These are phyloP conservation scores for Notechis scutatus DNA, from an alignment of 2,113 vertebrate genomes.

Conservation along the genomic window DNA sequence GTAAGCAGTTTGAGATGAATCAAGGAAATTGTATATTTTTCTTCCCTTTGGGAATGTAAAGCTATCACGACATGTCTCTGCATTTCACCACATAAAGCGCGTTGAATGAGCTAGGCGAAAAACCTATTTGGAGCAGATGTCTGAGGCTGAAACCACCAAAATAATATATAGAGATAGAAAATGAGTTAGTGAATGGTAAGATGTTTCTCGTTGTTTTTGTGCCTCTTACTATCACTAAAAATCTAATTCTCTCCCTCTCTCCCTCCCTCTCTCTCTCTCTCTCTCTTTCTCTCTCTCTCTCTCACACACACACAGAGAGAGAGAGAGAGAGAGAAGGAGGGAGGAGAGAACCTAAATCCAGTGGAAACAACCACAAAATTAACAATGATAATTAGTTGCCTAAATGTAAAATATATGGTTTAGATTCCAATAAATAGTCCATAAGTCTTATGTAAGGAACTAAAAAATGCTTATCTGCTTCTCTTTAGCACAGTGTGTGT, in stretches of 20 bases:
- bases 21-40: background rate
- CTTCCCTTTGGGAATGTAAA: conserved; percentile 15
- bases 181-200: background rate
- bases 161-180: conserved; percentile 4
- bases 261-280: no score
- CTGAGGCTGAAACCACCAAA: conserved; percentile 31
- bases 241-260: background rate
- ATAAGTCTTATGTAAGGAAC: no score
- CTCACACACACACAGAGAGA: no score
- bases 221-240: background rate
- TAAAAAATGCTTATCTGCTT: background rate
- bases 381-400: rapidly evolving
- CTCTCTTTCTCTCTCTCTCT: no score
- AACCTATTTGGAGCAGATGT: conserved; percentile 15
- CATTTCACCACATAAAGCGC: background rate
- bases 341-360: background rate
- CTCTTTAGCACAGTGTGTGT: background rate
- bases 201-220: background rate
- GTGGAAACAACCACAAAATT: background rate
- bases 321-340: background rate
- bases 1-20: background rate
- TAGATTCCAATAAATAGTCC: background rate
- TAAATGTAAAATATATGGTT: background rate
- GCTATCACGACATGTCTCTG: conserved; percentile 6
- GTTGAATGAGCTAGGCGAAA: conserved; percentile 43